A percentile compares a stretch with the other conserved stretches of the same genome.
Evolutionary conservation across 30 jellyfish, hydroid and myxozoan species (phyloP).

Genomic region (Aurelia sp.): DNA sequence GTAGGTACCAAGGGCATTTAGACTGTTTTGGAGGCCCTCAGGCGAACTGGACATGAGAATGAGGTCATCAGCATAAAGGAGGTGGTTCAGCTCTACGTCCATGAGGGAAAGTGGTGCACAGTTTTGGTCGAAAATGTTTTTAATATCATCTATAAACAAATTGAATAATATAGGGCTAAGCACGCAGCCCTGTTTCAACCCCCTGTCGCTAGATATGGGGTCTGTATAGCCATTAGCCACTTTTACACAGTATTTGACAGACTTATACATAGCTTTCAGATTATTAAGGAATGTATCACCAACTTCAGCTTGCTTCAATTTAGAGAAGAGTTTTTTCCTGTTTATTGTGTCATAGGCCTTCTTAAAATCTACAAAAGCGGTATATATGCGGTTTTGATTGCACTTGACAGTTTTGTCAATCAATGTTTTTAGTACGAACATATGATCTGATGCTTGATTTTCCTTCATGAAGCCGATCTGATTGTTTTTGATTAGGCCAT

Average conservation of each 20-base stretch:
- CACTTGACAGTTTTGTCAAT: constrained; percentile 15
- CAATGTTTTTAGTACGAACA: constrained; percentile 28
- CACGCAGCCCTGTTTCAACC: constrained; percentile 39
- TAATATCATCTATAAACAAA: constrained; percentile 1
- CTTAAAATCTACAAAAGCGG: constrained; percentile 1
- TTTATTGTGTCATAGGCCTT: constrained; percentile 44
- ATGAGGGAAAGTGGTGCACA: constrained; percentile 11
- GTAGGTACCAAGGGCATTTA: background rate
- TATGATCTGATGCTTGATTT: constrained; percentile 18
- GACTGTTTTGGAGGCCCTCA: background rate
- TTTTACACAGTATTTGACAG: background rate
- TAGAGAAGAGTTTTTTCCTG: background rate
- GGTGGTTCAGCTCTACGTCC: background rate
- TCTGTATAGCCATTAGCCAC: background rate
- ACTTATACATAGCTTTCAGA: background rate
- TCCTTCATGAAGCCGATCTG: constrained; percentile 24
- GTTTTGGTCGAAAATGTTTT: background rate
- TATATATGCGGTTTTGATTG: background rate
- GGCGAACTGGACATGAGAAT: background rate
- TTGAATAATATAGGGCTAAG: constrained; percentile 11
- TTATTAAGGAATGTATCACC: background rate
- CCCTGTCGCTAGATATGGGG: background rate
- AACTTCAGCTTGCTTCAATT: background rate
- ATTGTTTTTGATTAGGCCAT: background rate
- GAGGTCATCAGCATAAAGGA: background rate